Percentiles rank a stretch among this genome's conserved stretches.
Evolutionary conservation across 2,888 invertebrate genomes (phyloP).

Genomic region (Mimas tiliae): DNA sequence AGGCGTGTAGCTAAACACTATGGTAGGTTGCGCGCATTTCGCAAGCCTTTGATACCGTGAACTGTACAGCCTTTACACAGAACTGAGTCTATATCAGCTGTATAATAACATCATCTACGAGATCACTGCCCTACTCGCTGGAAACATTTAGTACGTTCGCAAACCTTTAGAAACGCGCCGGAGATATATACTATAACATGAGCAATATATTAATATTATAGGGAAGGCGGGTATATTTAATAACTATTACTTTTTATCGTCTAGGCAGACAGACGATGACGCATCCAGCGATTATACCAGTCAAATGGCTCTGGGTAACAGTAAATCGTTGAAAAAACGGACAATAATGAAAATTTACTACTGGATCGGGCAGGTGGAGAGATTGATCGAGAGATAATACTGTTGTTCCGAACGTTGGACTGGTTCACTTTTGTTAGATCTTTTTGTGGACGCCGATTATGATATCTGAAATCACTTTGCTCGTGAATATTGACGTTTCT

Average conservation of each 20-base stretch:
- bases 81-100: slow-evolving; percentile 2
- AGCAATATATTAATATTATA: background rate
- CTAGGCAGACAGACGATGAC: slow-evolving; percentile 8
- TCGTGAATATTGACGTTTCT: background rate
- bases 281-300: background rate
- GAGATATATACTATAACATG: background rate
- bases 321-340: slow-evolving; percentile 69
- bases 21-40: background rate
- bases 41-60: slow-evolving; percentile 21
- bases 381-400: slow-evolving; percentile 65
- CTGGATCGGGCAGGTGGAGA: slow-evolving; percentile 64
- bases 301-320: slow-evolving; percentile 52
- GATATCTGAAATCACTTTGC: background rate
- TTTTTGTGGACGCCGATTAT: background rate
- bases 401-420: slow-evolving; percentile 49
- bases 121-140: background rate
- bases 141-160: background rate
- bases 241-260: slow-evolving; percentile 14
- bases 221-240: background rate
- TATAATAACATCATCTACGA: slow-evolving; percentile 19
- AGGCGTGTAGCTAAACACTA: background rate
- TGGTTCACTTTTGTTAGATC: slow-evolving; percentile 52
- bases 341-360: slow-evolving; percentile 76
- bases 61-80: slow-evolving; percentile 9
- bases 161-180: background rate